A percentile compares a stretch with the other conserved stretches of the same genome.
phyloP scores from a whole-genome alignment of 2,888 invertebrate genomes.

The Elegia similella region DNA sequence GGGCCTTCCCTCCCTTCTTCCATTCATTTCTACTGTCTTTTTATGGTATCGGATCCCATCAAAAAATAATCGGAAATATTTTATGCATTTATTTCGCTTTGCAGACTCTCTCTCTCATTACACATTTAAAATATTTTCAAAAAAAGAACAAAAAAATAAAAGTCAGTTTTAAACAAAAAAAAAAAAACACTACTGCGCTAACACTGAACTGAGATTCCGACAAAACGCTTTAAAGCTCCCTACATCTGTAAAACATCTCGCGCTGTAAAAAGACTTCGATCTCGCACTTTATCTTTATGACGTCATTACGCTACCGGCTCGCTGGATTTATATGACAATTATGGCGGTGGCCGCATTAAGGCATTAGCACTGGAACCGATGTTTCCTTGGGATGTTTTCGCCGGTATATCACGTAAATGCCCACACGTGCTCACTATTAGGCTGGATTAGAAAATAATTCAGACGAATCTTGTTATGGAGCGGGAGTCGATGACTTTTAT shows the following conservation, averaged over 20 bases:
- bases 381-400: constrained; percentile 77
- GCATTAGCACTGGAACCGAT: constrained; percentile 62
- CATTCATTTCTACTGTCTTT: too few relatives aligned
- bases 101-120: too few relatives aligned
- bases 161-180: too few relatives aligned
- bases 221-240: background rate
- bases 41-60: too few relatives aligned
- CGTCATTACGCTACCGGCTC: constrained; percentile 60
- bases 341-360: constrained; percentile 79
- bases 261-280: constrained; percentile 35
- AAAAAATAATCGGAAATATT: too few relatives aligned
- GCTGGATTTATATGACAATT: constrained; percentile 78
- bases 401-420: constrained; percentile 68
- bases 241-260: constrained; percentile 17
- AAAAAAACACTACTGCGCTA: background rate
- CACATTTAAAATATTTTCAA: too few relatives aligned
- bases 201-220: background rate
- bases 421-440: constrained; percentile 80
- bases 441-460: constrained; percentile 80
- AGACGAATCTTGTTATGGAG: constrained; percentile 79
- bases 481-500: constrained; percentile 34
- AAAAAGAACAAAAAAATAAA: too few relatives aligned
- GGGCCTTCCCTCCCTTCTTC: too few relatives aligned
- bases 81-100: too few relatives aligned
- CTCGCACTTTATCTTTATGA: constrained; percentile 56